Base-by-base conservation (phyloP, 1,140 invertebrate species). In the Pantala flavescens region DNA sequence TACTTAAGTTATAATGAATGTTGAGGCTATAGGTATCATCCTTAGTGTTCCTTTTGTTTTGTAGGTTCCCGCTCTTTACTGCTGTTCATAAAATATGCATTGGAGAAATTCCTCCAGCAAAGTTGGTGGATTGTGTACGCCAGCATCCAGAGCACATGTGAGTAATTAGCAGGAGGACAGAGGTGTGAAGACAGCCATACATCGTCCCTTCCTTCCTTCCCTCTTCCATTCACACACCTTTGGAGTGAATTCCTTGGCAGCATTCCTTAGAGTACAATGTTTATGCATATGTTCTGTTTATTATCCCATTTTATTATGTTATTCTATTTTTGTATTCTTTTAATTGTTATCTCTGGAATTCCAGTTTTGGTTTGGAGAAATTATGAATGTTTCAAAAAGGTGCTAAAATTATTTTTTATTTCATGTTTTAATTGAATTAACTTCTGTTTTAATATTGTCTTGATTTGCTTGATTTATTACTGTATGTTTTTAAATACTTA, bases 141-240 rank as follows among this genome's bases (percentile, higher is more conserved):
- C 90, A 90, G 80, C 96, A 98, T 84, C 97, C 97, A n/a, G 95
- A 96, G 85, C 95, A 98, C 87, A 95, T 94, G 94, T 95, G 94
- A 93, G 90, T 87, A 63, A 75, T 74, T 21, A 16, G 23, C 71
- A 9, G 23, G 71, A 24, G 28, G 28, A 72, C 36, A n/a, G 23
- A 23, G 28, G 49, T 63, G 21, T 63, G 16, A 63, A 72, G 71
- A 72, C 49, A 21, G 49, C 49, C 49, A 63, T 63, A 21, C 49
- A 14, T 12, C 5, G 2, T 12, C 49, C 5, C 12, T 1, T 3
- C 12, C 12, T 63, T 12, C 49, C 12, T 12, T 63, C 12, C n/a
- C 49, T 7, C 49, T 1, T 63, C 5, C n/a, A 3, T 63, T 21
- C 14, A 63, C 12, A 3, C 49, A 63, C 14, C 49, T 12, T 19